Conservation (phyloP, 2,888 invertebrate species). For the Cephus pulcher region DNA sequence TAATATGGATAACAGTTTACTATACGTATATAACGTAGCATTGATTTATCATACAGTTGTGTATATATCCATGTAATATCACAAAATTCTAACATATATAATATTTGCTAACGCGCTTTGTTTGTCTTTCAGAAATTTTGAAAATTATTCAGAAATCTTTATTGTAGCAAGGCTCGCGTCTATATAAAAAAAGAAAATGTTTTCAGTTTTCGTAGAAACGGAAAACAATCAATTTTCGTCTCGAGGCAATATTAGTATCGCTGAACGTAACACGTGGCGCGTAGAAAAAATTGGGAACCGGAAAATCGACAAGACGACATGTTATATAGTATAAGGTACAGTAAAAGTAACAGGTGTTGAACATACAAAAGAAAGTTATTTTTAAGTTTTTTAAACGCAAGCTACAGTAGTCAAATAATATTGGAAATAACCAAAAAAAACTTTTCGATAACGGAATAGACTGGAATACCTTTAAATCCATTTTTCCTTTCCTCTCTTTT, state of each 20-base stretch:
- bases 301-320: no score
- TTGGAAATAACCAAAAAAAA: not conserved
- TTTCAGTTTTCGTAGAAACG: not conserved
- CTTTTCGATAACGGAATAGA: not conserved
- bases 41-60: no score
- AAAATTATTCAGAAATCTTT: not conserved
- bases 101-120: not conserved
- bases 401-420: not conserved
- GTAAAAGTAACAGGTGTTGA: not conserved
- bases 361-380: not conserved
- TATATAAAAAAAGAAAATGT: not conserved
- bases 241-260: not conserved
- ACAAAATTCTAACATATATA: no score
- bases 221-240: not conserved
- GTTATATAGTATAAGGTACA: no score
- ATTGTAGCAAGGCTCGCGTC: not conserved
- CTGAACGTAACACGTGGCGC: not conserved
- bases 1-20: no score
- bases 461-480: not conserved
- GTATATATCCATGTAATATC: no score
- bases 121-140: not conserved
- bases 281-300: not conserved
- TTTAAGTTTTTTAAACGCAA: not conserved
- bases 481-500: not conserved
- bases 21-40: no score